Conservation (phyloP, 2,888 invertebrate species). For the Sinopyrophorus schimmeli region DNA sequence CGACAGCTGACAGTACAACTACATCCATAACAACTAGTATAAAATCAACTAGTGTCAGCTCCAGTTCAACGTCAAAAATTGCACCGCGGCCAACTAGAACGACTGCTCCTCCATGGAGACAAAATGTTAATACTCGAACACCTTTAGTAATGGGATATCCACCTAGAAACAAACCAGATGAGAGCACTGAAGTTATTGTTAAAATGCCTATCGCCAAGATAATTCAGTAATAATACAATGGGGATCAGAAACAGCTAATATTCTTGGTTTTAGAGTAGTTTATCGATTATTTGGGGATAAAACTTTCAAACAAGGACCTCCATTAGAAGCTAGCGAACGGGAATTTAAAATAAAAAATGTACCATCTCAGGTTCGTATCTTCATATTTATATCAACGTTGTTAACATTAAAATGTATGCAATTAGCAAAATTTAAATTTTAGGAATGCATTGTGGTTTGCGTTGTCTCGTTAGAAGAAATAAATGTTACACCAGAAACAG, state of each 20-base stretch:
- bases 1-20: slow-evolving; percentile 42
- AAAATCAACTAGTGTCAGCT: slow-evolving; percentile 49
- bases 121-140: slow-evolving; percentile 57
- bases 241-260: slow-evolving; percentile 86
- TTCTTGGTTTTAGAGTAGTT: slow-evolving; percentile 86
- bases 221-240: slow-evolving; percentile 88
- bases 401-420: neutral
- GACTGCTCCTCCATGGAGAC: slow-evolving; percentile 50
- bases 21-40: slow-evolving; percentile 46
- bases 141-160: slow-evolving; percentile 73
- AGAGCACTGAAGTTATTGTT: slow-evolving; percentile 77
- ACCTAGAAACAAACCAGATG: slow-evolving; percentile 64
- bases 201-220: slow-evolving; percentile 85
- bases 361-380: slow-evolving; percentile 77
- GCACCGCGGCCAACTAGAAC: slow-evolving; percentile 43
- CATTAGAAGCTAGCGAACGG: slow-evolving; percentile 83
- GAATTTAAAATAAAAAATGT: slow-evolving; percentile 94
- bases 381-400: neutral
- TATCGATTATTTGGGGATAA: slow-evolving; percentile 89
- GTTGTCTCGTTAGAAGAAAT: slow-evolving; percentile 89
- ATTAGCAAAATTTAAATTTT: slow-evolving; percentile 46
- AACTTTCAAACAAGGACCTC: slow-evolving; percentile 87
- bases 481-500: slow-evolving; percentile 83
- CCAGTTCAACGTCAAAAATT: slow-evolving; percentile 43
- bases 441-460: slow-evolving; percentile 93